Evolutionary conservation across 2,113 vertebrate genomes (phyloP).

Genomic region (Pteropus alecto): DNA sequence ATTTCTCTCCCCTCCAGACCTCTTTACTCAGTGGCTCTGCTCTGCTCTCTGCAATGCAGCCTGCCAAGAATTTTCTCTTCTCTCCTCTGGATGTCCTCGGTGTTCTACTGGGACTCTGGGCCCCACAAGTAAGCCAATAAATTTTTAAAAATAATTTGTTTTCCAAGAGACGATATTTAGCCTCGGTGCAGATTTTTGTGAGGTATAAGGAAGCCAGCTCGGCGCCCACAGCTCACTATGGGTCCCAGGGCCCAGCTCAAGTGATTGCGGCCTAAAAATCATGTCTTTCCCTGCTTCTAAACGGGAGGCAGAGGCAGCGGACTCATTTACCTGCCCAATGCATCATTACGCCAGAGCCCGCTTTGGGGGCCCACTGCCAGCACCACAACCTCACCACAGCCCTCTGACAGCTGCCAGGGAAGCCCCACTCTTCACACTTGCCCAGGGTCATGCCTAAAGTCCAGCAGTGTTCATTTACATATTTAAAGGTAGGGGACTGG

Average conservation of each 20-base stretch:
- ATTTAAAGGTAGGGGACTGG: not conserved
- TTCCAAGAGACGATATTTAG: not conserved
- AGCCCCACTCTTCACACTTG: not conserved
- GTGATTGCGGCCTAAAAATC: not conserved
- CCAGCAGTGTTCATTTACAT: not conserved
- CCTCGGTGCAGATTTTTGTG: not conserved
- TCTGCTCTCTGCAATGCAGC: not conserved
- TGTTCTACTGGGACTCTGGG: slow-evolving; percentile 18
- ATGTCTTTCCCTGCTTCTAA: not conserved
- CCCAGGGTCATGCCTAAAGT: not conserved
- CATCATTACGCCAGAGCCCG: not conserved
- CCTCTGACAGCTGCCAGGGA: not conserved
- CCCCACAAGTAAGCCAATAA: not conserved
- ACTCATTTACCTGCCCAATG: not conserved
- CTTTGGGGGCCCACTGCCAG: fast-evolving
- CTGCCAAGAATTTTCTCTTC: not conserved
- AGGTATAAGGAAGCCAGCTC: not conserved
- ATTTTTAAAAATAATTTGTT: slow-evolving; percentile 45
- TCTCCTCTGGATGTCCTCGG: not conserved
- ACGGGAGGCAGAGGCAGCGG: not conserved
- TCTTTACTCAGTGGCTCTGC: not conserved
- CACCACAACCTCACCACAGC: fast-evolving
- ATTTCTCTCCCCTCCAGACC: not conserved
- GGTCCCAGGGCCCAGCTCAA: not conserved
- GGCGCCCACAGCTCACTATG: not conserved